Evolutionary conservation across 1,140 invertebrate species (phyloP).

Genomic region (Atopsyche davidsoni): DNA sequence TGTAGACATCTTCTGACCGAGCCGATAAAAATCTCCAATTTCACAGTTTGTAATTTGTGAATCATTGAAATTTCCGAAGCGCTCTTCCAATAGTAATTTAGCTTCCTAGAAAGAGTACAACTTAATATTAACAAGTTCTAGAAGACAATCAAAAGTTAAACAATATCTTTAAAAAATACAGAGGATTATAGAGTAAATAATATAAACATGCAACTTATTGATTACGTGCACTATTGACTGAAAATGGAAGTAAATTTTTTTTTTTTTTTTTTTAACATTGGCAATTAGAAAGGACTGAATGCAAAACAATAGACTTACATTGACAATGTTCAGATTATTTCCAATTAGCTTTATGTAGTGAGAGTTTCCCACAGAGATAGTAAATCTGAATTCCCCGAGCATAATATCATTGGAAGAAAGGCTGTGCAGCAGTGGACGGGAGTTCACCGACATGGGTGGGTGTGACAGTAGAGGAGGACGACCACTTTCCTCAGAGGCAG

Average conservation of each 20-base stretch:
- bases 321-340: conserved; percentile 73
- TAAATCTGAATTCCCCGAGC: conserved; percentile 80
- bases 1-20: conserved; percentile 34
- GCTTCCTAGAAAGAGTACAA: conserved; percentile 56
- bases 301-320: conserved; percentile 51
- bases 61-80: conserved; percentile 50
- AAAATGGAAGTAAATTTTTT: no score
- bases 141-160: not conserved
- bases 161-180: not conserved
- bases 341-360: conserved; percentile 79
- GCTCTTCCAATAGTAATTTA: conserved; percentile 78
- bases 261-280: no score
- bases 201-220: not conserved
- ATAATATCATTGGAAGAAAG: conserved; percentile 76
- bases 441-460: conserved; percentile 46
- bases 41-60: conserved; percentile 33
- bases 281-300: no score
- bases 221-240: no score
- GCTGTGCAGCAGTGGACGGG: conserved; percentile 64
- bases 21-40: conserved; percentile 47
- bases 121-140: not conserved
- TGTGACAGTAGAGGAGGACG: conserved; percentile 32
- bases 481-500: conserved; percentile 64
- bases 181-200: not conserved
- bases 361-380: conserved; percentile 66